Conservation (phyloP, 2,797 vertebrate genomes). For the Mus spretus region DNA sequence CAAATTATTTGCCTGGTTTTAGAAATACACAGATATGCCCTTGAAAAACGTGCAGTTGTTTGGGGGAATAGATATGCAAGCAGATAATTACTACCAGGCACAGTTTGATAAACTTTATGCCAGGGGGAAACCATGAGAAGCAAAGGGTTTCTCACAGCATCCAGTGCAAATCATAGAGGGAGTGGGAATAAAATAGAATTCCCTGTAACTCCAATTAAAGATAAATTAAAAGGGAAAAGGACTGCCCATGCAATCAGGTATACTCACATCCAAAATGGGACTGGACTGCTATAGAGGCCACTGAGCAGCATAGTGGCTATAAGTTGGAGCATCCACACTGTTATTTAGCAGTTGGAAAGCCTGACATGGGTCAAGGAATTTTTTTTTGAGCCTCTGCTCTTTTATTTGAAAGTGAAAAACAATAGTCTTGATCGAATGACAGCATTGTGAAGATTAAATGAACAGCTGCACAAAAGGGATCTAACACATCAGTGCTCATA, state of each 20-base stretch:
- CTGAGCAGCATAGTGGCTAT: background rate
- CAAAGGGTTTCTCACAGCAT: constrained; percentile 36
- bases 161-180: constrained; percentile 8
- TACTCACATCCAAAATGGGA: background rate
- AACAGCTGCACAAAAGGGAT: background rate
- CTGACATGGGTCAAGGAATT: background rate
- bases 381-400: background rate
- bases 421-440: background rate
- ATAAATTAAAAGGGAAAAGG: constrained; percentile 1
- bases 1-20: background rate
- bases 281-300: background rate
- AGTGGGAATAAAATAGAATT: background rate
- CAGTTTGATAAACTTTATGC: constrained; percentile 40
- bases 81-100: constrained; percentile 35
- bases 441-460: background rate
- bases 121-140: constrained; percentile 27
- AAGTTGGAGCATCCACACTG: rapidly evolving
- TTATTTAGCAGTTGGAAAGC: background rate
- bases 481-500: background rate
- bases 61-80: constrained; percentile 37
- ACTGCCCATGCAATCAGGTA: background rate
- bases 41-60: constrained; percentile 8
- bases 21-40: background rate
- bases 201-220: background rate
- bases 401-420: background rate